Conservation (phyloP, 2,797 vertebrate genomes). For the Sebastes melanostomus region DNA sequence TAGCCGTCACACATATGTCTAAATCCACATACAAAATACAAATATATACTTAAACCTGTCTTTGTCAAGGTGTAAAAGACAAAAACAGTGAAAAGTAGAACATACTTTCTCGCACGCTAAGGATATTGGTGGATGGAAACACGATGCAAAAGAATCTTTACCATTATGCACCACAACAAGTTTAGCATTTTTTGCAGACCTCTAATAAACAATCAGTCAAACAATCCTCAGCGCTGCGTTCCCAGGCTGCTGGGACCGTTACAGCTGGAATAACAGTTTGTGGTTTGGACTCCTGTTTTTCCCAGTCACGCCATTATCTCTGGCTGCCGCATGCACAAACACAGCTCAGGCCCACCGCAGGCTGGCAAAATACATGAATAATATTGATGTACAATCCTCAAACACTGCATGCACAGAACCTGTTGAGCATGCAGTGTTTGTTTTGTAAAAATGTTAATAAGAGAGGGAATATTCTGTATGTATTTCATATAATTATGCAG, state of each 20-base stretch:
- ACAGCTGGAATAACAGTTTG: slow-evolving; percentile 86
- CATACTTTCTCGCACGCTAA: neutral
- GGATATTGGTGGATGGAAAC: slow-evolving; percentile 5
- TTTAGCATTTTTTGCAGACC: slow-evolving; percentile 59
- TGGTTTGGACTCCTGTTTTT: slow-evolving; percentile 74
- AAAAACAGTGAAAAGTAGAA: neutral
- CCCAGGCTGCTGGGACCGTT: slow-evolving; percentile 76
- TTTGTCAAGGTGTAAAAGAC: neutral
- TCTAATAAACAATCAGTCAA: slow-evolving; percentile 63
- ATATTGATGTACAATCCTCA: neutral
- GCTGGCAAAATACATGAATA: slow-evolving; percentile 30
- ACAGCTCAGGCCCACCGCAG: slow-evolving; percentile 24
- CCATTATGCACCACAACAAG: slow-evolving; percentile 32
- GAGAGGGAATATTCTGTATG: neutral
- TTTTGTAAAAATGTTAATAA: neutral
- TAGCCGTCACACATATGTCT: neutral
- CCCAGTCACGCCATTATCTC: slow-evolving; percentile 68
- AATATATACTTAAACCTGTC: neutral
- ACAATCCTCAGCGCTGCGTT: slow-evolving; percentile 65
- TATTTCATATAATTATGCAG: neutral
- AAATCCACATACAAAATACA: neutral
- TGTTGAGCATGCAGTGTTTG: neutral
- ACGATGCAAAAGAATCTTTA: slow-evolving; percentile 1
- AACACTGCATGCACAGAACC: neutral
- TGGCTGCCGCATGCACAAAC: slow-evolving; percentile 42